These are phyloP conservation scores for Acrobasis suavella DNA, from an alignment of 2,888 invertebrate genomes.

Conservation along the genomic window DNA sequence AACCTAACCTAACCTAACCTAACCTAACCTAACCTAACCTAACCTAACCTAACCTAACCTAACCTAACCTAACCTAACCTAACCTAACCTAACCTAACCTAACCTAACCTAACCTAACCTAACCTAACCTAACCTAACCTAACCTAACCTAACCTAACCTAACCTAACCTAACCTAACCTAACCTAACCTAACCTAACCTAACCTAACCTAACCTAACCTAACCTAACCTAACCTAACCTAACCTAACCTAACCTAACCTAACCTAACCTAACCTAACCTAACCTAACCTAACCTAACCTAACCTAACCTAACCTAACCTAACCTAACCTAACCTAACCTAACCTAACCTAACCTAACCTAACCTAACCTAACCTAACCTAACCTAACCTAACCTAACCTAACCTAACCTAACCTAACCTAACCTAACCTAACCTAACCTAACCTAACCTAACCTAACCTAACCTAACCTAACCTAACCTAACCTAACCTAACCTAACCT, in stretches of 20 bases:
- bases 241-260: conserved; percentile 32
- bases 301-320: conserved; percentile 28
- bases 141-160: conserved; percentile 30
- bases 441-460: conserved; percentile 28
- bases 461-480: conserved; percentile 28
- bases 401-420: too few species aligned
- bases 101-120: too few species aligned
- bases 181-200: conserved; percentile 30
- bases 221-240: conserved; percentile 31
- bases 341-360: too few species aligned
- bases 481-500: conserved; percentile 28
- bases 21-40: conserved; percentile 37
- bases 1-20: conserved; percentile 34
- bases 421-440: conserved; percentile 29
- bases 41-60: conserved; percentile 38
- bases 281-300: conserved; percentile 28
- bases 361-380: too few species aligned
- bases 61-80: too few species aligned
- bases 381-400: too few species aligned
- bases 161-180: conserved; percentile 34
- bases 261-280: conserved; percentile 28
- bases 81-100: too few species aligned
- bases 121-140: too few species aligned
- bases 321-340: conserved; percentile 28
- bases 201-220: conserved; percentile 33